A percentile compares a stretch with the other conserved stretches of the same genome.
Evolutionary conservation across 2,113 vertebrate species (phyloP).

Genomic region (Pipa parva): DNA sequence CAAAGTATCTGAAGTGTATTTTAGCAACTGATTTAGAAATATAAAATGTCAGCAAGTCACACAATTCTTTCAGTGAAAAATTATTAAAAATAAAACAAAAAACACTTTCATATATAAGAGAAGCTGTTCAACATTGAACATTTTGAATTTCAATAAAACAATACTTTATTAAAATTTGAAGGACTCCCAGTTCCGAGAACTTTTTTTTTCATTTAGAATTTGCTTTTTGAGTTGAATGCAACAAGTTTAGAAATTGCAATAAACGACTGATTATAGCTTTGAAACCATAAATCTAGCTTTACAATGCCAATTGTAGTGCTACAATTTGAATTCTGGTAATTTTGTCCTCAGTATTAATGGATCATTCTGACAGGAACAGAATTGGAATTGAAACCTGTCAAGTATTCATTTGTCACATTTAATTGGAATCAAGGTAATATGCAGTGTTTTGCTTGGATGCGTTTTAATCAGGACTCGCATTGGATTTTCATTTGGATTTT

Average conservation of each 20-base stretch:
- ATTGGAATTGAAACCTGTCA: slow-evolving; percentile 60
- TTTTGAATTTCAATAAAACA: too few species aligned
- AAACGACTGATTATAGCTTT: slow-evolving; percentile 44
- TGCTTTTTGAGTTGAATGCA: slow-evolving; percentile 45
- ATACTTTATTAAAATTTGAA: too few species aligned
- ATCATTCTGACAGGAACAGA: slow-evolving; percentile 59
- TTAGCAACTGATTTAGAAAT: too few species aligned
- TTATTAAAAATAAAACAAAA: too few species aligned
- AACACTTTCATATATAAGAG: too few species aligned
- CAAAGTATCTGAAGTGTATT: too few species aligned
- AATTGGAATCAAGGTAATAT: slow-evolving; percentile 62
- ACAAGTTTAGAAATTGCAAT: slow-evolving; percentile 39
- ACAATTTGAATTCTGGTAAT: slow-evolving; percentile 51
- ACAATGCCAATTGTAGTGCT: slow-evolving; percentile 44
- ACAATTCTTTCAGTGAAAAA: too few species aligned
- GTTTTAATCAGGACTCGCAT: slow-evolving; percentile 59
- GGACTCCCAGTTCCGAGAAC: too few species aligned
- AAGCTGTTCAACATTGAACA: too few species aligned
- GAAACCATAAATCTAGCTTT: slow-evolving; percentile 43
- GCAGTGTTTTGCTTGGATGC: slow-evolving; percentile 53
- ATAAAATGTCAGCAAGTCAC: too few species aligned
- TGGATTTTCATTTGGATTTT: slow-evolving; percentile 54
- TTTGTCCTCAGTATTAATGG: slow-evolving; percentile 54
- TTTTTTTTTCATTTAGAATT: slow-evolving; percentile 40
- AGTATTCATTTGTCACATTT: slow-evolving; percentile 57